These are phyloP conservation scores for Crocodylus rhombifer DNA, from an alignment of 2,797 vertebrate genomes.

Conservation along the genomic window DNA sequence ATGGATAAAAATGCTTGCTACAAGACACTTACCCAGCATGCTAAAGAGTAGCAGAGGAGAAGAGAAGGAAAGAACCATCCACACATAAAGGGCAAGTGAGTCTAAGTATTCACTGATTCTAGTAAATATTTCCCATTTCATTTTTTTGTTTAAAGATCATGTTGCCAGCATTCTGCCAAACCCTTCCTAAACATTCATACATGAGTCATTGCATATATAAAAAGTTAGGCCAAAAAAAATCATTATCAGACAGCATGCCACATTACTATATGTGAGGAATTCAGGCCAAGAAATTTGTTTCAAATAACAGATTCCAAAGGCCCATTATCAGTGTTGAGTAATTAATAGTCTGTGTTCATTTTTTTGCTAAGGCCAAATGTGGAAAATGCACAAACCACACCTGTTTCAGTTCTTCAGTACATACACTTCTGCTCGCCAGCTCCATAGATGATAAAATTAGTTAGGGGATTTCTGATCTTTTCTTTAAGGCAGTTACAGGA, in stretches of 20 bases:
- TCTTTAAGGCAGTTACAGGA: slow-evolving; percentile 59
- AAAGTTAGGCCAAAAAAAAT: rapidly evolving
- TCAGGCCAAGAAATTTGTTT: slow-evolving; percentile 49
- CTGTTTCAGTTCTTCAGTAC: slow-evolving; percentile 33
- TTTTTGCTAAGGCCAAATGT: slow-evolving; percentile 65
- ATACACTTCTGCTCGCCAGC: slow-evolving; percentile 59
- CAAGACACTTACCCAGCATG: neutral
- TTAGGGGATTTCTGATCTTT: slow-evolving; percentile 68
- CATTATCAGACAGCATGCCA: neutral
- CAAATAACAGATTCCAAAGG: slow-evolving; percentile 44
- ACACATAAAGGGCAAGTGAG: rapidly evolving
- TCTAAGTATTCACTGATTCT: neutral
- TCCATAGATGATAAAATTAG: slow-evolving; percentile 76
- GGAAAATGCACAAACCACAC: slow-evolving; percentile 61
- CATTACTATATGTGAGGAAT: slow-evolving; percentile 23
- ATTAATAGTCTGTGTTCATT: slow-evolving; percentile 52
- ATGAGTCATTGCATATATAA: neutral
- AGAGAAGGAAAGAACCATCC: neutral
- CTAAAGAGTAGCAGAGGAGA: neutral
- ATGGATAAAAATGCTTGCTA: neutral
- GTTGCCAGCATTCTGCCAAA: neutral
- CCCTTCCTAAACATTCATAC: neutral
- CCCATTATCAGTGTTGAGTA: slow-evolving; percentile 28
- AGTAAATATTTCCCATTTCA: neutral
- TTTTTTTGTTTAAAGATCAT: neutral